Base-by-base conservation (phyloP, 2,888 invertebrate genomes). In the Lissocephala sabroskyi region DNA sequence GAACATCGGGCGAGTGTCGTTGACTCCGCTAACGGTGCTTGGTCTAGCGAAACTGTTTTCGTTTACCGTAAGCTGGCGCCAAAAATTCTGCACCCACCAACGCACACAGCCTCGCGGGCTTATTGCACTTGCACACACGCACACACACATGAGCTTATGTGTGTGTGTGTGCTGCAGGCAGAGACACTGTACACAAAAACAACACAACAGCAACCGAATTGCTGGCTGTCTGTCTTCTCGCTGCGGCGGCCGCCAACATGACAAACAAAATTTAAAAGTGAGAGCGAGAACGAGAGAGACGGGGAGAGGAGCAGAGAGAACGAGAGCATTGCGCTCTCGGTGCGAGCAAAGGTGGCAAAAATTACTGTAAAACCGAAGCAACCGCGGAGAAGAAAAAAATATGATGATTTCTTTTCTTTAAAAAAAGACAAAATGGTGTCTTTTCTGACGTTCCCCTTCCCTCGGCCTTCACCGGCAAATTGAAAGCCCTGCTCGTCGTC, bases 401-500 rank as follows among this genome's bases (percentile, higher is more conserved):
- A 58, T 65, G 58, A 45, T 14, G 16, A 35, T 23, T 23, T 23
- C 7, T 23, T n/a, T n/a, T n/a, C n/a, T 45, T 45, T 43, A 39
- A 55, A 67, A 66, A 68, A 65, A 68, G 75, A 70, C 77, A 77
- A n/a, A n/a, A n/a, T n/a, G n/a, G 74, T 80, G 79, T 76, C 68
- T 79, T 79, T 74, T 45, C 35, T 26, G n/a, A n/a, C n/a, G 47
- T 39, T 44, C 53, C 54, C 44, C 52, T 54, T 54, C 51, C 52
- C 60, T 56, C 47, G 41, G n/a, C 45, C 28, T 36, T 46, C 43
- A 74, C 75, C 63, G 76, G n/a, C n/a, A n/a, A n/a, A n/a, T n/a
- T n/a, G n/a, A n/a, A n/a, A n/a, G n/a, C n/a, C n/a, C n/a, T n/a
- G n/a, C n/a, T n/a, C n/a, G n/a, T 76, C 74, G 60, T 35, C 41